Conservation (phyloP, 2,113 vertebrate species). For the Thinocorus orbignyianus region DNA sequence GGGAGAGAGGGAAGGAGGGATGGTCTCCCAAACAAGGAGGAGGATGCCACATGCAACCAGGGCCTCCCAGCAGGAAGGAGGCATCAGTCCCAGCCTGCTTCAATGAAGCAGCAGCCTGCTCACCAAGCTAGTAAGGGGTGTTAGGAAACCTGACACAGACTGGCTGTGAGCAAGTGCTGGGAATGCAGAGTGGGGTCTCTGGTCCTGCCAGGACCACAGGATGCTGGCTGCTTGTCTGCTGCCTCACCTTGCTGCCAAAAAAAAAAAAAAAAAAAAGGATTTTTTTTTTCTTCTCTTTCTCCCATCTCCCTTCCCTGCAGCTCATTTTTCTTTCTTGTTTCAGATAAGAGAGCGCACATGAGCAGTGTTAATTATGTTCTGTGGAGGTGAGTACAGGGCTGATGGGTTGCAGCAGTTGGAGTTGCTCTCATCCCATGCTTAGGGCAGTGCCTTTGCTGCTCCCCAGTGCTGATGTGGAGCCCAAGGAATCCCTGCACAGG, state of each 20-base stretch:
- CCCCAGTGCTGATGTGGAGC: background rate
- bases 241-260: background rate
- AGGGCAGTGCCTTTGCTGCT: background rate
- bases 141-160: background rate
- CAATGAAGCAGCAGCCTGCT: background rate
- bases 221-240: background rate
- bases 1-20: background rate
- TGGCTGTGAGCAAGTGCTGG: background rate
- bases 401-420: accelerated
- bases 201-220: background rate
- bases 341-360: constrained; percentile 35
- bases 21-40: background rate
- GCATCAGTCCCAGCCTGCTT: background rate
- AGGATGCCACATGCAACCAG: background rate
- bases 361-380: constrained; percentile 57
- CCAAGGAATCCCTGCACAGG: background rate
- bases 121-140: background rate
- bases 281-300: background rate
- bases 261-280: background rate
- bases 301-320: background rate
- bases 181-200: background rate
- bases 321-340: constrained; percentile 58
- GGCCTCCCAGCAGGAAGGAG: background rate
- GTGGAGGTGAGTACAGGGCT: background rate
- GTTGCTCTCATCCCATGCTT: background rate